Evolutionary conservation across 2,113 vertebrate species (phyloP).

Genomic region (Beaufortia kweichowensis): DNA sequence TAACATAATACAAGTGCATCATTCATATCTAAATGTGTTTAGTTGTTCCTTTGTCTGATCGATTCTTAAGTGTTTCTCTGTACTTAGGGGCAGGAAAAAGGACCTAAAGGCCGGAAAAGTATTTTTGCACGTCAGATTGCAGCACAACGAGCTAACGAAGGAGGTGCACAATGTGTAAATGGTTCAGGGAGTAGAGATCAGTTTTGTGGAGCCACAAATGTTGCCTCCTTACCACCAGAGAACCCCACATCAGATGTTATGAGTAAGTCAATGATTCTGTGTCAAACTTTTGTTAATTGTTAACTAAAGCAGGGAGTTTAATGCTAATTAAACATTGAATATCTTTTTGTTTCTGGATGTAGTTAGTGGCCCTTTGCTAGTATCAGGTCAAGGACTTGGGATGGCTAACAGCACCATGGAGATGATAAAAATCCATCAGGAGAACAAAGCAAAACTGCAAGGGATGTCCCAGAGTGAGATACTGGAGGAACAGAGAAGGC

Average conservation of each 20-base stretch:
- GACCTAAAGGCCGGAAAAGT: constrained; percentile 78
- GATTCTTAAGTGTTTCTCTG: not conserved
- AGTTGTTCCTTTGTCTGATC: not conserved
- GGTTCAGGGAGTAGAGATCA: constrained; percentile 34
- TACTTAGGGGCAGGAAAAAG: constrained; percentile 51
- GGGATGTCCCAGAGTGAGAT: constrained; percentile 84
- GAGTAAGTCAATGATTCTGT: constrained; percentile 25
- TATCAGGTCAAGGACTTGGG: constrained; percentile 85
- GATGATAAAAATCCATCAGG: constrained; percentile 83
- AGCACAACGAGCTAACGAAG: constrained; percentile 76
- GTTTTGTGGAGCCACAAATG: constrained; percentile 22
- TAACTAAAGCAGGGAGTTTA: not conserved
- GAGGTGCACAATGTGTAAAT: constrained; percentile 25
- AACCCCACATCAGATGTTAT: constrained; percentile 5
- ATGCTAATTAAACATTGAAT: not conserved
- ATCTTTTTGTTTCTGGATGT: not conserved
- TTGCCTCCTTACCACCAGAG: constrained; percentile 38
- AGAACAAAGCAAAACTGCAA: constrained; percentile 82
- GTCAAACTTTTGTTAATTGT: not conserved
- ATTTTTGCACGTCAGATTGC: constrained; percentile 94
- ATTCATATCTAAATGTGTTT: not conserved
- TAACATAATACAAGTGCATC: not conserved
- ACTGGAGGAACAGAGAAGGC: constrained; percentile 79
- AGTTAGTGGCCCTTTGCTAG: constrained; percentile 62
- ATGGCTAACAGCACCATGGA: constrained; percentile 71